Percentiles rank a stretch among this genome's conserved stretches.
phyloP scores from a whole-genome alignment of 2,113 vertebrate genomes.

The Campylomormyrus tamandua region DNA sequence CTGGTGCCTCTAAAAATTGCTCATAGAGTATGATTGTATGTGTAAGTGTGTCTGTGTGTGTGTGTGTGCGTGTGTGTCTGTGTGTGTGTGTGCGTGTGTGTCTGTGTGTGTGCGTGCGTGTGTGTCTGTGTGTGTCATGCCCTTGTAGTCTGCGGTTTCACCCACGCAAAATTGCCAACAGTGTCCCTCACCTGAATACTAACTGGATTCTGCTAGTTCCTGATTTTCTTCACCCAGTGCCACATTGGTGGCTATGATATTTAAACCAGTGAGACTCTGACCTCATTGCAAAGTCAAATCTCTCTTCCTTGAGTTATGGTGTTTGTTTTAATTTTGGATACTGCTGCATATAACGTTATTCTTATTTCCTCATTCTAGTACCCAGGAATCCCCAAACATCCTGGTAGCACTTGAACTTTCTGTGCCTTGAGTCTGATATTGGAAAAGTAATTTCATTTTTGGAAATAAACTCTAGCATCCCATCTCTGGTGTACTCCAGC shows the following conservation, averaged over 20 bases:
- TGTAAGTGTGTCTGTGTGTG: background rate
- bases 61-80: background rate
- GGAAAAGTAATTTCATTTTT: background rate
- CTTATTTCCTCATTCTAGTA: background rate
- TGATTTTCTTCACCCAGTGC: background rate
- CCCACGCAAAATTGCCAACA: background rate
- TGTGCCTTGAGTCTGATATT: background rate
- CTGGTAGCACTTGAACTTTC: background rate
- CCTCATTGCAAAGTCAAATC: background rate
- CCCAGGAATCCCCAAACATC: background rate
- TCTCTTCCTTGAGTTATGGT: background rate
- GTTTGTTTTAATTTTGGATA: background rate
- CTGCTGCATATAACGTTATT: background rate
- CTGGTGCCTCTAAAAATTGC: background rate
- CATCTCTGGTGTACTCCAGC: background rate
- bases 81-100: too few species aligned
- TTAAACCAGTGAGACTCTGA: background rate
- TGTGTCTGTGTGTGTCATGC: background rate
- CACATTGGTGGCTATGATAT: background rate
- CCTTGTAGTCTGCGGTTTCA: background rate
- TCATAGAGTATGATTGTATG: background rate
- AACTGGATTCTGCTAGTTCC: background rate
- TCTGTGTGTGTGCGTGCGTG: background rate
- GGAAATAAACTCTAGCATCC: background rate
- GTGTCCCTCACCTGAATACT: background rate